Base-by-base conservation (phyloP, 2,113 vertebrate genomes). In the Protomyctophum bolini region DNA sequence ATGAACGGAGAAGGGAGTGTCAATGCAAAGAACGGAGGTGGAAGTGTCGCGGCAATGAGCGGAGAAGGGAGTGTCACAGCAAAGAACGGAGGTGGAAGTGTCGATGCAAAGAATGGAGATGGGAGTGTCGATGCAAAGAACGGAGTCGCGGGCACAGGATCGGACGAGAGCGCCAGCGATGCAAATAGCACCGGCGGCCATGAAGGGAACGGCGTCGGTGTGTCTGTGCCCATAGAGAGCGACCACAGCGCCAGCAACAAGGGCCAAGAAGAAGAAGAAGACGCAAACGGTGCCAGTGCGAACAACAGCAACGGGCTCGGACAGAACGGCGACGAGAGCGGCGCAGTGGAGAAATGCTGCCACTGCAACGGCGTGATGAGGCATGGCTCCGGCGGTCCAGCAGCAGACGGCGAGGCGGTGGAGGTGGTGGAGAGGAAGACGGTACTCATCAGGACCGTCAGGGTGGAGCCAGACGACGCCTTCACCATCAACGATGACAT, bases 401-500 rank as follows among this genome's bases (percentile, higher is more conserved):
- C 33, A 3, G 33, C 33, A 41, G 33, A 41, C 0, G 33, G 33
- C 33, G 33, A 41, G 33, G 33, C 45, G 33, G 9, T 66, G 56
- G 67, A 66, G 57, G 11, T 1, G 49, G 57, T n/a, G 9, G 56
- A 58, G 60, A 57, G 7, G 51, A 61, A 55, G n/a, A 28, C 7
- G 10, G 48, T 52, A 3, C 61, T 28, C 12, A 63, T 29, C 60
- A 63, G 52, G 14, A 66, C 47, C 15, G 47, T 59, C 67, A 54
- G 15, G 4, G 68, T 49, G 21, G 58, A 21, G 21, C 21, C 21
- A 21, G 21, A 45, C 57, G 70, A 45, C 47, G 68, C 81, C 7
- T 68, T 85, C 62, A 64, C 47, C 62, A 46, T 45, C 29, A 28
- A 33, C 11, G 65, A 76, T 49, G 65, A 82, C 73, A 3, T 70